Evolutionary conservation across 2,113 vertebrate genomes (phyloP).

Genomic region (Chascanopsetta lugubris): DNA sequence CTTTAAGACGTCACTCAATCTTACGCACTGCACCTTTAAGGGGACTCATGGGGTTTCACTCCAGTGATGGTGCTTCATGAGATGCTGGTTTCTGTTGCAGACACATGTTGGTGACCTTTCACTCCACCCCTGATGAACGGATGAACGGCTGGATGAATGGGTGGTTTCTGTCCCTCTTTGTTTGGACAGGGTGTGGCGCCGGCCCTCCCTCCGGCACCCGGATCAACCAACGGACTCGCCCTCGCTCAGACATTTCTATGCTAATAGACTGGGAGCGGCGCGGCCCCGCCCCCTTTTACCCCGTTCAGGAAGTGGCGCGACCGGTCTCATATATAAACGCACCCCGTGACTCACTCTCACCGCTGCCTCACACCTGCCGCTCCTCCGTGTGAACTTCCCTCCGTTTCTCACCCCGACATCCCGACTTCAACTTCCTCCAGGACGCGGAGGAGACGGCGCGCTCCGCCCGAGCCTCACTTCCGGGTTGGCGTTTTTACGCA

Average conservation of each 20-base stretch:
- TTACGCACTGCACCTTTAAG: too few relatives aligned
- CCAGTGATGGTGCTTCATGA: neutral
- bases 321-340: neutral
- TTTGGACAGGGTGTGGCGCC: constrained; percentile 45
- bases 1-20: too few relatives aligned
- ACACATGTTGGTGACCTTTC: constrained; percentile 35
- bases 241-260: constrained; percentile 4
- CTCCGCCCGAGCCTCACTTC: constrained; percentile 19
- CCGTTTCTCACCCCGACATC: neutral
- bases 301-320: too few relatives aligned
- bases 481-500: constrained; percentile 43
- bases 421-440: neutral
- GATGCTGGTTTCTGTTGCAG: neutral
- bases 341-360: neutral
- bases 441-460: neutral
- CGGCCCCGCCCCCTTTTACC: constrained; percentile 42
- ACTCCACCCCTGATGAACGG: constrained; percentile 27
- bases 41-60: too few relatives aligned
- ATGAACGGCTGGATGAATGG: too few relatives aligned
- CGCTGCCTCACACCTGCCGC: neutral
- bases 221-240: neutral
- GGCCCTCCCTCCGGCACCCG: neutral
- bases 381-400: neutral
- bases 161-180: constrained; percentile 41
- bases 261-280: neutral